Evolutionary conservation across 2,888 invertebrate species (phyloP).

Genomic region (Ormyrus thymus): DNA sequence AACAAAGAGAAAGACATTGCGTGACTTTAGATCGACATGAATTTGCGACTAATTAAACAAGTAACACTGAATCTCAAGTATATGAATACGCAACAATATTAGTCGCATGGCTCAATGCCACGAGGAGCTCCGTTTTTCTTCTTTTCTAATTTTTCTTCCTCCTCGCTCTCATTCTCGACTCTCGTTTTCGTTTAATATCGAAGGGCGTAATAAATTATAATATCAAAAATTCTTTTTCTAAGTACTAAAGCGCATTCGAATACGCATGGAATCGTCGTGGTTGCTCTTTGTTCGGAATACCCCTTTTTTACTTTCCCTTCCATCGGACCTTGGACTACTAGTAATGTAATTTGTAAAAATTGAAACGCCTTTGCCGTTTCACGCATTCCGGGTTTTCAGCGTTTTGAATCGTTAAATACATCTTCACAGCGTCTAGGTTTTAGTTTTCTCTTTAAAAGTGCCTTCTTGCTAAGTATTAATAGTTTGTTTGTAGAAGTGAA

Average conservation of each 20-base stretch:
- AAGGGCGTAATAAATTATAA: constrained; percentile 37
- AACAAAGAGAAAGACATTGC: constrained; percentile 21
- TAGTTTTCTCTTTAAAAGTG: neutral
- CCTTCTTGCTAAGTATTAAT: neutral
- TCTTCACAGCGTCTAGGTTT: constrained; percentile 25
- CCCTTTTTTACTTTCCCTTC: constrained; percentile 16
- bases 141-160: constrained; percentile 19
- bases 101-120: neutral
- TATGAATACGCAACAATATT: constrained; percentile 34
- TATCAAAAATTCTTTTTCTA: constrained; percentile 66
- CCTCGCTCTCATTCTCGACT: constrained; percentile 48
- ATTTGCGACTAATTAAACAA: constrained; percentile 32
- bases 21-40: constrained; percentile 12
- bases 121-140: neutral
- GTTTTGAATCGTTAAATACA: constrained; percentile 2
- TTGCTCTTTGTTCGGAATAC: constrained; percentile 53
- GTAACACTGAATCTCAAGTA: constrained; percentile 35
- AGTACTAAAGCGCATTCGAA: constrained; percentile 65
- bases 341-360: constrained; percentile 27
- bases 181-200: constrained; percentile 63
- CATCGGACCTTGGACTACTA: constrained; percentile 36
- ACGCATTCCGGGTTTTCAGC: constrained; percentile 12
- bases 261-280: constrained; percentile 54
- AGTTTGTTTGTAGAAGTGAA: neutral
- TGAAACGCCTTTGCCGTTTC: constrained; percentile 27